Conservation (phyloP, 2,888 invertebrate genomes). For the Abrostola triplasia region DNA sequence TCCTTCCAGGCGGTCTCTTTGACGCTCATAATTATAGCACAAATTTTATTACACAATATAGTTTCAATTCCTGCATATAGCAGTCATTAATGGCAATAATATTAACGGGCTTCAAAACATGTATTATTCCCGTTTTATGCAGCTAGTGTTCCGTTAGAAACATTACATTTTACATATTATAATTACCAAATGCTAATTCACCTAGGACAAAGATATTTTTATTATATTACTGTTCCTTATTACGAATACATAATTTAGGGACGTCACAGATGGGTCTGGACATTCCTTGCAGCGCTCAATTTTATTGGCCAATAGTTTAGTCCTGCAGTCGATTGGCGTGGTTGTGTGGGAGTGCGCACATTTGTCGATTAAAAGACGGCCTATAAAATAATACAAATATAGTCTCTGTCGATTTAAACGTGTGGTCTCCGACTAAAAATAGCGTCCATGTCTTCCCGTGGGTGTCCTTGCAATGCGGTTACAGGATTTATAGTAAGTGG, state of each 20-base stretch:
- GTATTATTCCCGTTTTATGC: slow-evolving; percentile 8
- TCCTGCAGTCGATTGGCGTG: slow-evolving; percentile 2
- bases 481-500: slow-evolving; percentile 34
- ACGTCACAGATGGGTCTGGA: neutral
- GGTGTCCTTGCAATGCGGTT: slow-evolving; percentile 26
- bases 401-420: slow-evolving; percentile 3
- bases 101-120: slow-evolving; percentile 1
- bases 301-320: slow-evolving; percentile 31
- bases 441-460: slow-evolving; percentile 29
- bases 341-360: slow-evolving; percentile 41
- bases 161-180: slow-evolving; percentile 14
- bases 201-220: neutral
- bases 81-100: slow-evolving; percentile 12
- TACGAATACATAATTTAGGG: too few relatives aligned
- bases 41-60: slow-evolving; percentile 29
- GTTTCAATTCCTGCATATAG: slow-evolving; percentile 23
- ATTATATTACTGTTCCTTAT: neutral
- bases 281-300: slow-evolving; percentile 6
- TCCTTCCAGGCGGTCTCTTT: slow-evolving; percentile 11
- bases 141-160: neutral
- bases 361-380: slow-evolving; percentile 45
- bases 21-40: neutral
- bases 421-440: slow-evolving; percentile 40
- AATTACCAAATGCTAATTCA: slow-evolving; percentile 3
- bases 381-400: slow-evolving; percentile 41